phyloP scores from a whole-genome alignment of 2,113 vertebrate species.

The Leucopsar rothschildi region DNA sequence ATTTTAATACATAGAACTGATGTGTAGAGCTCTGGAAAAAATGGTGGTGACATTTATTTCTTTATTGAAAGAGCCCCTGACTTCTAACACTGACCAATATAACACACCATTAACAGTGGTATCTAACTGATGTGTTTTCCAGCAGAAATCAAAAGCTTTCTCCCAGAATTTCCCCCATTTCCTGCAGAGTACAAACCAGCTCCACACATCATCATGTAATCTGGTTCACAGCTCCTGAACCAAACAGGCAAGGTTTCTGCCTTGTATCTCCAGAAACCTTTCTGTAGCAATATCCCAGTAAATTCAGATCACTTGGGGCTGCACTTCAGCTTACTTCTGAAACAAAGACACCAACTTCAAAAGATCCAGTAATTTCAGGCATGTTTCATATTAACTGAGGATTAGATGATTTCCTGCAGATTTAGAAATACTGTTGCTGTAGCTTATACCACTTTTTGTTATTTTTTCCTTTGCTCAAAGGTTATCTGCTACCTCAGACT shows the following conservation, averaged over 20 bases:
- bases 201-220: not conserved
- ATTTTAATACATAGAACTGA: not conserved
- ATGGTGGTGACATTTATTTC: not conserved
- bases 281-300: not conserved
- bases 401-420: not conserved
- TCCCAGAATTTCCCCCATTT: not conserved
- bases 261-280: not conserved
- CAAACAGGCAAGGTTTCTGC: not conserved
- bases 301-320: not conserved
- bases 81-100: not conserved
- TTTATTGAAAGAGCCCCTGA: not conserved
- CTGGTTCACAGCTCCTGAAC: not conserved
- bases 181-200: not conserved
- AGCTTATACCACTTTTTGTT: not conserved
- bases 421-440: not conserved
- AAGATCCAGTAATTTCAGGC: not conserved
- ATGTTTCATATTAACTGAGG: not conserved
- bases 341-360: not conserved
- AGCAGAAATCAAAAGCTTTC: not conserved
- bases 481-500: not conserved
- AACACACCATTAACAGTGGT: fast-evolving
- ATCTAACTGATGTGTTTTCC: not conserved
- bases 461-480: not conserved
- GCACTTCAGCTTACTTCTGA: not conserved
- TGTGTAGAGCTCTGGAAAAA: not conserved